Evolutionary conservation across 2,797 vertebrate genomes (phyloP), one percentile per base, ranked within the genome.

Genomic region (Peromyscus eremicus): DNA sequence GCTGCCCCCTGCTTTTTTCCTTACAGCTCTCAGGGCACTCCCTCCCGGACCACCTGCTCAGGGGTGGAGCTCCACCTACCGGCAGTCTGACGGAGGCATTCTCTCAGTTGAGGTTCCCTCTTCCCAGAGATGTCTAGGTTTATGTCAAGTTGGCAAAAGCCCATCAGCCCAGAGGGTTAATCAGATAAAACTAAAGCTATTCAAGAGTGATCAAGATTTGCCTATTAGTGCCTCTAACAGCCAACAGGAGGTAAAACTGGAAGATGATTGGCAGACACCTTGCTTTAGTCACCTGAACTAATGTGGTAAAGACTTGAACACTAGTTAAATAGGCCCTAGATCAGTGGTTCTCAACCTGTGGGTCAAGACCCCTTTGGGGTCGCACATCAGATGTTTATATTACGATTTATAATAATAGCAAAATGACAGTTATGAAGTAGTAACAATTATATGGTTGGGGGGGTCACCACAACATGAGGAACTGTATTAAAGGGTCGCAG

Each of bases 181-280:
- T 84, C 0, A 62, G 55, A 86, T 75, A 77, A 81, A 68, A 27
- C 12, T 71, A 77, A 87, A 93, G 60, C 23, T 94, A 94, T 68
- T 90, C 13, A 84, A 79, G n/a, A 62, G 37, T 60, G 32, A 92
- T 89, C 40, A 23, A 88, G 46, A 88, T 52, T 85, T 81, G 25
- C 46, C 71, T 40, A 19, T 66, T 37, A 46, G 52, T 37, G 71
- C 66, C 66, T 40, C 23, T 60, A n/a, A 25, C 23, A 37, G 37
- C 40, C 49, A 85, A 68, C 23, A 92, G 80, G 57, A 94, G 64
- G 64, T 73, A 19, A 77, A 57, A 82, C 43, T 55, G 29, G 12
- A 90, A 73, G 55, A 9, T 62, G 81, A 82, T 27, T 83, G 93
- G 27, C 75, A 94, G 55, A 87, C 43, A 82, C 27, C 14, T 94